Evolutionary conservation across 2,113 vertebrate genomes (phyloP), one percentile per base, ranked within the genome.

Genomic region (Pomatorhinus ruficollis): DNA sequence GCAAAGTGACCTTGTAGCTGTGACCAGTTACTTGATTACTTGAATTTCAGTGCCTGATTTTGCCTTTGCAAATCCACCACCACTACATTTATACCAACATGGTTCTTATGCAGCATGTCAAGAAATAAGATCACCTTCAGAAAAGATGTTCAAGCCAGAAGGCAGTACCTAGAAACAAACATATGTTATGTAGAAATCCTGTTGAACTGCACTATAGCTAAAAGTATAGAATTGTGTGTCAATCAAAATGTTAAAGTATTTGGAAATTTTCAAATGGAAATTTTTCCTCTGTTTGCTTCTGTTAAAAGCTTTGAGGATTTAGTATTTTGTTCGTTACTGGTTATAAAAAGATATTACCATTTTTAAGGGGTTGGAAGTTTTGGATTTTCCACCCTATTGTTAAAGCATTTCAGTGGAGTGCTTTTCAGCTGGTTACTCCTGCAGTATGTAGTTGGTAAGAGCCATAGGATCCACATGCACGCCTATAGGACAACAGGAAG

Each of bases 401-500:
- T 84, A 57, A 63, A 65, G 39, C 12, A 20, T 75, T 93, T 78
- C 83, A 70, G 42, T 53, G 31, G 14, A 50, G 12, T 63, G 10
- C 6, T 81, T 84, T 84, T 89, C 71, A 75, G 22, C 11, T 4
- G 60, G 24, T 77, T 90, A 68, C 35, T 92, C 44, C 56, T 80
- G 28, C 10, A 78, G 14, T 35, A 45, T 44, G 60, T 42, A 68
- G 52, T 74, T 12, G 14, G 16, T 86, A 63, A 70, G 59, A 91
- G 47, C 75, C 66, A 61, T 61, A 76, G 44, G 44, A 80, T 87
- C 82, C 76, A 37, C 52, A 71, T 56, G 31, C 35, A 78, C 0
- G 11, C 24, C 40, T 94, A 11, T 83, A 88, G 83, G 94, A 63
- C 45, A 83, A 64, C 68, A 93, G 93, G 90, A 96, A 96, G 89